A percentile compares a stretch with the other conserved stretches of the same genome.
Conservation (phyloP, 1,140 invertebrate genomes). For the Gryllus bimaculatus region DNA sequence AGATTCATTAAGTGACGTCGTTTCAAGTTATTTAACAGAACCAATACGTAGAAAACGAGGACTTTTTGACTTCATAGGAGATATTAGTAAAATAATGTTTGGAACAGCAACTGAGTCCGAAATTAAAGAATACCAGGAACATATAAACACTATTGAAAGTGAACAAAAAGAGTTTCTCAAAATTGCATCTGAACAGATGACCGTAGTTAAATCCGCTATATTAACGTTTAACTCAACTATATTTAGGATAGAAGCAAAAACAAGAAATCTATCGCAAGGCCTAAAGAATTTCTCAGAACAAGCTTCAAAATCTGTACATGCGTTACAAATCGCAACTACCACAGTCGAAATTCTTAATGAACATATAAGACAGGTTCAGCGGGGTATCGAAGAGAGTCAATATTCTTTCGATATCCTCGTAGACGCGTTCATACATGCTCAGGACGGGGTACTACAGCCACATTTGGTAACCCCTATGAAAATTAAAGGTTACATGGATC, state of each 20-base stretch:
- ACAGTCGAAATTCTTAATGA: no score
- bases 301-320: neutral
- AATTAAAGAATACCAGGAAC: neutral
- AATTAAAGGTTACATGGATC: neutral
- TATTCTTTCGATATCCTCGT: neutral
- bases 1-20: neutral
- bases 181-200: neutral
- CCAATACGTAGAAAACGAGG: neutral
- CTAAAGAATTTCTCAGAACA: neutral
- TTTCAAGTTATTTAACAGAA: neutral
- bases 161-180: neutral
- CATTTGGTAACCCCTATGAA: neutral
- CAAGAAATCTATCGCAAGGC: neutral
- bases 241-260: neutral
- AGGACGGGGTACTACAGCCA: neutral
- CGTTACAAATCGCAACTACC: no score
- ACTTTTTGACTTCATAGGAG: neutral
- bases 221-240: neutral
- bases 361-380: neutral
- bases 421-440: slow-evolving; percentile 8
- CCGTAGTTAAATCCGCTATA: neutral
- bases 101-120: neutral
- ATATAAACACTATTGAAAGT: neutral
- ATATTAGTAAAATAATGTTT: neutral
- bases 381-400: slow-evolving; percentile 6